Evolutionary conservation across 1,140 invertebrate genomes (phyloP), one percentile per base, ranked within the genome.

Genomic region (Orussus abietinus): DNA sequence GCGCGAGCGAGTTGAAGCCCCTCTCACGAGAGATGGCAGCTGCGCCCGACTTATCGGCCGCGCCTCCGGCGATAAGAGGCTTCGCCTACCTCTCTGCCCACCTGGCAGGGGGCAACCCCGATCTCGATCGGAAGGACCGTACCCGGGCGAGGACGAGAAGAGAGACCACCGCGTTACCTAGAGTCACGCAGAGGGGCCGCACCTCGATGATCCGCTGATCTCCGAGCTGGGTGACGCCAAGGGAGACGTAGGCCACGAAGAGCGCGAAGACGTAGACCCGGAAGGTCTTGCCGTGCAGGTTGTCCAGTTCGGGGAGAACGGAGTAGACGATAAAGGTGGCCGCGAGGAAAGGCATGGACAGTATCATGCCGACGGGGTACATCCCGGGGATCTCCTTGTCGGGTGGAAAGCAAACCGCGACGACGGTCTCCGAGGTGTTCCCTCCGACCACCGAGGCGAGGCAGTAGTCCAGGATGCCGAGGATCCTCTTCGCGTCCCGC

Each of bases 251-350:
- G 1, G 77, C 79, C 2, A 79, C 37, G 30, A 80, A 66, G 1
- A 86, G 59, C 0, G 75, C 76, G 4, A 73, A 55, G 3, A 84
- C 76, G 52, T 86, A 84, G 31, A 77, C 78, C 71, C 85, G 81
- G 13, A 86, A 61, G 1, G 77, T 80, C 61, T 79, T 75, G 4
- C 84, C 83, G 45, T 86, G 84, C 9, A 86, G 66, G 59, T 84
- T 86, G 3, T 77, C 55, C 7, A 85, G 60, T 37, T 86, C 83
- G 0, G 78, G 79, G 13, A 86, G 70, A 7, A 81, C 51, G 1
- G 79, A 74, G 55, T 87, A 86, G 0, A 86, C 80, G 19, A 83
- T 34, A 42, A 85, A 81, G 2, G 84, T 86, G 2, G 75, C 65
- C 21, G 81, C 43, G 20, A 86, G 69, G 54, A 85, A 86, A 5